phyloP scores from a whole-genome alignment of 2,797 vertebrate species.

The Leptodactylus fallax region DNA sequence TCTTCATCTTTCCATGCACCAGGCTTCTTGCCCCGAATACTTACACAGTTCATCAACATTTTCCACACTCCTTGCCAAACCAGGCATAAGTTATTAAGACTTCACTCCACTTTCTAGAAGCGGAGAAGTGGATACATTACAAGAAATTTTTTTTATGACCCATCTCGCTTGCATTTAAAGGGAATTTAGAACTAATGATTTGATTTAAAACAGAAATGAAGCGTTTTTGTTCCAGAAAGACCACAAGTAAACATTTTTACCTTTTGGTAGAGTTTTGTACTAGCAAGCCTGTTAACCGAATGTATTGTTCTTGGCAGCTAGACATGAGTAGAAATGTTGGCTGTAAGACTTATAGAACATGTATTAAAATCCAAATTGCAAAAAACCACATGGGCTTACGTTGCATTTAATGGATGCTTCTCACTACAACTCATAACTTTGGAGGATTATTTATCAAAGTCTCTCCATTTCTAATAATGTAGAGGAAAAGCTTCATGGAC shows the following conservation, averaged over 20 bases:
- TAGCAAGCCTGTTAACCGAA: slow-evolving; percentile 42
- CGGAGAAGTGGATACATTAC: slow-evolving; percentile 56
- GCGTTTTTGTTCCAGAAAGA: slow-evolving; percentile 34
- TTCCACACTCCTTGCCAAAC: slow-evolving; percentile 52
- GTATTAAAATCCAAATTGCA: slow-evolving; percentile 38
- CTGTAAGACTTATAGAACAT: slow-evolving; percentile 38
- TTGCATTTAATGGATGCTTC: slow-evolving; percentile 49
- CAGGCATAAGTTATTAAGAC: slow-evolving; percentile 54
- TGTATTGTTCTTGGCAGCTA: slow-evolving; percentile 51
- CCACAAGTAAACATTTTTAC: slow-evolving; percentile 52
- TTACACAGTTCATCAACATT: slow-evolving; percentile 60
- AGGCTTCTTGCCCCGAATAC: slow-evolving; percentile 49
- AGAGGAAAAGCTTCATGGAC: slow-evolving; percentile 28
- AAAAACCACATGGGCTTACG: slow-evolving; percentile 31
- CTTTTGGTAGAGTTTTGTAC: slow-evolving; percentile 37
- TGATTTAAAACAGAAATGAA: slow-evolving; percentile 61
- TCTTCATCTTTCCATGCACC: slow-evolving; percentile 20
- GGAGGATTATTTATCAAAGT: slow-evolving; percentile 42
- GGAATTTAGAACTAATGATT: slow-evolving; percentile 55
- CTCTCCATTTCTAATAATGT: slow-evolving; percentile 26
- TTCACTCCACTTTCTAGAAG: slow-evolving; percentile 50
- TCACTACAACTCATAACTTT: neutral
- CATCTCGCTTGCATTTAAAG: slow-evolving; percentile 52
- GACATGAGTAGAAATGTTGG: slow-evolving; percentile 21
- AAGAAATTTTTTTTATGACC: slow-evolving; percentile 52